A percentile compares a stretch with the other conserved stretches of the same genome.
Conservation (phyloP, 2,797 vertebrate genomes). For the Acipenser oxyrinchus region DNA sequence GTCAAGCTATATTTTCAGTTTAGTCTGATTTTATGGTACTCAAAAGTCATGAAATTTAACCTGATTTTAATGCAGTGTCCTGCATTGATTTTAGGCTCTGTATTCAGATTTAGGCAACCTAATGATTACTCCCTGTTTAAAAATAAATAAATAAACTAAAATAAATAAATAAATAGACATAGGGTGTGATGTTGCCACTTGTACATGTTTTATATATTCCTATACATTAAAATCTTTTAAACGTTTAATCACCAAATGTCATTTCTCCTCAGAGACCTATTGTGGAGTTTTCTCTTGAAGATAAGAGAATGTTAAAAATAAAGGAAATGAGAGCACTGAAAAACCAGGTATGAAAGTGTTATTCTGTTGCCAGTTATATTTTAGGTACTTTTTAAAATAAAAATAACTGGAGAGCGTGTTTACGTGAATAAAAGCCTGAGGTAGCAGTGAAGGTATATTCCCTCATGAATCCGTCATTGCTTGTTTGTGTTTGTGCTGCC, state of each 20-base stretch:
- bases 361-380: not conserved
- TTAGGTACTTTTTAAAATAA: too few species aligned
- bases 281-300: conserved; percentile 87
- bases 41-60: not conserved
- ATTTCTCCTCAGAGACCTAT: conserved; percentile 69
- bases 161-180: too few species aligned
- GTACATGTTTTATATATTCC: too few species aligned
- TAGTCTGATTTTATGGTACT: not conserved
- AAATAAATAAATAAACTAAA: too few species aligned
- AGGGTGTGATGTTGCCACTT: too few species aligned
- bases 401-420: too few species aligned
- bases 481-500: too few species aligned
- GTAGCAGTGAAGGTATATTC: too few species aligned
- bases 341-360: conserved; percentile 41
- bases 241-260: too few species aligned
- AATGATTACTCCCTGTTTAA: not conserved
- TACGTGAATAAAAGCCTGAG: too few species aligned
- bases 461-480: too few species aligned
- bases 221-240: too few species aligned
- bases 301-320: conserved; percentile 75
- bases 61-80: not conserved
- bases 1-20: not conserved
- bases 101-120: not conserved
- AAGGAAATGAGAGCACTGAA: conserved; percentile 65
- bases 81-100: not conserved